phyloP scores from a whole-genome alignment of 2,888 invertebrate genomes.

The Napeogenes inachia region DNA sequence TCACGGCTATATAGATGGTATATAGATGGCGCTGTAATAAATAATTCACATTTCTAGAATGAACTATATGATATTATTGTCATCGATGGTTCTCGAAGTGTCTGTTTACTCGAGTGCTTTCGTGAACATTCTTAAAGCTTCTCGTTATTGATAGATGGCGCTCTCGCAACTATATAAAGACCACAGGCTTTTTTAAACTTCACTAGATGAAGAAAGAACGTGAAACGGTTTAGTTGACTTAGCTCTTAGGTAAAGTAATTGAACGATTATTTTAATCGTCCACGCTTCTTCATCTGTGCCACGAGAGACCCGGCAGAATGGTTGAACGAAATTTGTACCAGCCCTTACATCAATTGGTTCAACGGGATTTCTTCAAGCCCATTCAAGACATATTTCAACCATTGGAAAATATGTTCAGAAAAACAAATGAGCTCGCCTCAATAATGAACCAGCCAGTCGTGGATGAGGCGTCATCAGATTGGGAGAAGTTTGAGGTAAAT shows the following conservation, averaged over 20 bases:
- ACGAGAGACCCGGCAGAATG: conserved; percentile 54
- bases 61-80: conserved; percentile 11
- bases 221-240: conserved; percentile 17
- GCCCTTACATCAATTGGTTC: conserved; percentile 36
- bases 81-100: conserved; percentile 20
- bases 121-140: conserved; percentile 39
- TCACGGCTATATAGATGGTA: conserved; percentile 40
- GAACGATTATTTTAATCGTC: conserved; percentile 50
- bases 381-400: conserved; percentile 41
- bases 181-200: neutral
- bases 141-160: conserved; percentile 41
- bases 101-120: conserved; percentile 25
- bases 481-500: conserved; percentile 80
- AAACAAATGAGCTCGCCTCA: conserved; percentile 52
- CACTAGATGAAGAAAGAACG: too few species aligned
- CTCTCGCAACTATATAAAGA: conserved; percentile 41
- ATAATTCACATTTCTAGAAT: neutral
- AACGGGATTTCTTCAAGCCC: conserved; percentile 39
- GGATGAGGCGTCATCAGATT: conserved; percentile 63
- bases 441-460: conserved; percentile 59
- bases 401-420: conserved; percentile 43
- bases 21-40: conserved; percentile 42
- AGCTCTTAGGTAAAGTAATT: conserved; percentile 15
- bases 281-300: conserved; percentile 49
- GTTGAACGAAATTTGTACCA: conserved; percentile 58